A percentile compares a stretch with the other conserved stretches of the same genome.
Conservation (phyloP, 2,888 invertebrate species). For the Hermodice carunculata region DNA sequence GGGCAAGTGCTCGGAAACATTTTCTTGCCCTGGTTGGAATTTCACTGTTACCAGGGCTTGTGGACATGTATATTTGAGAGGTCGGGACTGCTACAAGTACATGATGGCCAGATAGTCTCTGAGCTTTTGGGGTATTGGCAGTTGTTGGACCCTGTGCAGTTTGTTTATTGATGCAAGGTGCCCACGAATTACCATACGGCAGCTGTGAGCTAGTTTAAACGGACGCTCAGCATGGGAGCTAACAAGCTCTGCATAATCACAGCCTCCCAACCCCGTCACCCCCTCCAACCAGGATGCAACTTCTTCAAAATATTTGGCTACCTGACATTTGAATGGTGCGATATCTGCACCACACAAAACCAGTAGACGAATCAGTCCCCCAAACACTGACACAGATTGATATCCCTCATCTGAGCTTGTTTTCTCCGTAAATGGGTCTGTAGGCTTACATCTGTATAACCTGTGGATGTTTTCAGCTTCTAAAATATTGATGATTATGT, state of each 20-base stretch:
- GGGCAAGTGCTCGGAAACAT: too few relatives aligned
- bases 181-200: neutral
- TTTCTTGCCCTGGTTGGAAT: too few relatives aligned
- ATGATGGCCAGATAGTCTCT: slow-evolving; percentile 2
- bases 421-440: too few relatives aligned
- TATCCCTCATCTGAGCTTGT: neutral
- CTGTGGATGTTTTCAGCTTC: slow-evolving; percentile 17
- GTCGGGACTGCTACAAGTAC: too few relatives aligned
- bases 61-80: too few relatives aligned
- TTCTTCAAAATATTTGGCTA: slow-evolving; percentile 14
- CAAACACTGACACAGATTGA: slow-evolving; percentile 3
- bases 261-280: neutral
- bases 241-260: too few relatives aligned
- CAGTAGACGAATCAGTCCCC: slow-evolving; percentile 3
- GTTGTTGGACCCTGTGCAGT: neutral
- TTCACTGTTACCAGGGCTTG: too few relatives aligned
- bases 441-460: too few relatives aligned
- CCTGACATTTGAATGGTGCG: slow-evolving; percentile 1
- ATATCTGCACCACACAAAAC: slow-evolving; percentile 6
- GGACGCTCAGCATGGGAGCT: neutral
- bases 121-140: slow-evolving; percentile 11
- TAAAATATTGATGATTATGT: slow-evolving; percentile 9
- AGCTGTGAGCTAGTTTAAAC: neutral
- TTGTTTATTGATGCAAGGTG: slow-evolving; percentile 3
- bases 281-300: slow-evolving; percentile 11